phyloP scores from a whole-genome alignment of 2,888 invertebrate genomes.

The Conistra vaccinii region DNA sequence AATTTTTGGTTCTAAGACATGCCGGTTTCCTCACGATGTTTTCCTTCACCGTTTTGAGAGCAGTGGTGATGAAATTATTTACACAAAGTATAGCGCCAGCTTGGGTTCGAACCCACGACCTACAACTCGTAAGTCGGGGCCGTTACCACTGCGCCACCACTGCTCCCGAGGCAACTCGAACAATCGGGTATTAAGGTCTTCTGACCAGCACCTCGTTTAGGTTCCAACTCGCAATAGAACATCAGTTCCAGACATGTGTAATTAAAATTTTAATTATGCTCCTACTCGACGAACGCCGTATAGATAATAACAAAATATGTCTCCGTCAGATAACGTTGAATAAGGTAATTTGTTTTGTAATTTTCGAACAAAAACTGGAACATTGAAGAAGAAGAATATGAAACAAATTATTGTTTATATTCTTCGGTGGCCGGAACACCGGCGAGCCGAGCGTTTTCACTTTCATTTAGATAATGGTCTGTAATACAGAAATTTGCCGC shows the following conservation, averaged over 20 bases:
- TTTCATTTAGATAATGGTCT: slow-evolving; percentile 83
- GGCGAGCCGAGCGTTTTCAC: slow-evolving; percentile 67
- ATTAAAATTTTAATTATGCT: slow-evolving; percentile 67
- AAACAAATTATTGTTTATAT: slow-evolving; percentile 66
- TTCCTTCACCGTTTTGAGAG: too few relatives aligned
- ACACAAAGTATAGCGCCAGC: too few relatives aligned
- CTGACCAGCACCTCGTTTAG: slow-evolving; percentile 9
- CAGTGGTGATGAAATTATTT: too few relatives aligned
- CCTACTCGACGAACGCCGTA: slow-evolving; percentile 40
- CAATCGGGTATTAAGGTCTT: slow-evolving; percentile 2
- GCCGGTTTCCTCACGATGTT: too few relatives aligned
- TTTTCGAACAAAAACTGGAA: slow-evolving; percentile 64
- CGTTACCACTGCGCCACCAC: too few relatives aligned
- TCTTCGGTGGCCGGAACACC: slow-evolving; percentile 47
- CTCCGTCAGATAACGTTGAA: slow-evolving; percentile 58
- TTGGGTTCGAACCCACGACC: too few relatives aligned
- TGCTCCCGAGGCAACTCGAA: too few relatives aligned
- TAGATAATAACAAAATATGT: slow-evolving; percentile 61
- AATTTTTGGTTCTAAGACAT: too few relatives aligned
- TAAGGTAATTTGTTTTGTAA: slow-evolving; percentile 67
- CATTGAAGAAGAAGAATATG: slow-evolving; percentile 57
- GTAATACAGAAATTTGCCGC: slow-evolving; percentile 77
- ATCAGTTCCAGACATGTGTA: slow-evolving; percentile 57
- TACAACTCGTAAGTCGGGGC: too few relatives aligned
- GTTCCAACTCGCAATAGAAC: slow-evolving; percentile 31